These are phyloP conservation scores for Sitodiplosis mosellana DNA, from an alignment of 1,140 invertebrate genomes.

Conservation along the genomic window DNA sequence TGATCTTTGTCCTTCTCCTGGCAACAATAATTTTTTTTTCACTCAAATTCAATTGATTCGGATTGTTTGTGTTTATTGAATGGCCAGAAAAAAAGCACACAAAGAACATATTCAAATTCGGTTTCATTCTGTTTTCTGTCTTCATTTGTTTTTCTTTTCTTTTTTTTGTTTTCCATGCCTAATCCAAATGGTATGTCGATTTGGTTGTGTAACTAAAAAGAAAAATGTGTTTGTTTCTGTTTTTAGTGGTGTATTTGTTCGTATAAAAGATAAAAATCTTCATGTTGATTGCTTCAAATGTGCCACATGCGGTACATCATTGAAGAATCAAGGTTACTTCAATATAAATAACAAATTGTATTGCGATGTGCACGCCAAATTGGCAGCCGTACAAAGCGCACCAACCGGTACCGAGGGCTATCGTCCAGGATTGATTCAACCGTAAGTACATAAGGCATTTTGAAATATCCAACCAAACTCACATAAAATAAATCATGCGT, in stretches of 20 bases:
- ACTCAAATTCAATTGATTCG: no score
- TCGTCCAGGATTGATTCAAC: conserved; percentile 57
- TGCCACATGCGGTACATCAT: conserved; percentile 78
- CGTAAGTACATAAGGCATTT: conserved; percentile 37
- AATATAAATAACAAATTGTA: conserved; percentile 91
- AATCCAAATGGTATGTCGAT: no score
- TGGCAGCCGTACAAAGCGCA: conserved; percentile 66
- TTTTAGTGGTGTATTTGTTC: conserved; percentile 81
- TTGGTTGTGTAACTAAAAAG: neutral
- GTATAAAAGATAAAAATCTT: conserved; percentile 88
- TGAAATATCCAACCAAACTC: neutral
- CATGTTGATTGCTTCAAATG: conserved; percentile 97
- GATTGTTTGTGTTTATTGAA: no score
- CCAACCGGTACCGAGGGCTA: conserved; percentile 46
- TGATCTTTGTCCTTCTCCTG: no score
- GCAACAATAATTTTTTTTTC: no score
- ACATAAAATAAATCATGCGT: neutral
- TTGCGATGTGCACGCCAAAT: conserved; percentile 86
- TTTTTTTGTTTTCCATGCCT: no score
- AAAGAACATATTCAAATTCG: no score
- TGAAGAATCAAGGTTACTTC: conserved; percentile 94
- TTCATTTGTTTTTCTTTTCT: no score
- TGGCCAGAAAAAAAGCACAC: no score
- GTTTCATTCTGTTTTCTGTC: no score
- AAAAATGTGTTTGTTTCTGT: neutral